phyloP scores from a whole-genome alignment of 2,113 vertebrate species.

The Cynopterus brachyotis region DNA sequence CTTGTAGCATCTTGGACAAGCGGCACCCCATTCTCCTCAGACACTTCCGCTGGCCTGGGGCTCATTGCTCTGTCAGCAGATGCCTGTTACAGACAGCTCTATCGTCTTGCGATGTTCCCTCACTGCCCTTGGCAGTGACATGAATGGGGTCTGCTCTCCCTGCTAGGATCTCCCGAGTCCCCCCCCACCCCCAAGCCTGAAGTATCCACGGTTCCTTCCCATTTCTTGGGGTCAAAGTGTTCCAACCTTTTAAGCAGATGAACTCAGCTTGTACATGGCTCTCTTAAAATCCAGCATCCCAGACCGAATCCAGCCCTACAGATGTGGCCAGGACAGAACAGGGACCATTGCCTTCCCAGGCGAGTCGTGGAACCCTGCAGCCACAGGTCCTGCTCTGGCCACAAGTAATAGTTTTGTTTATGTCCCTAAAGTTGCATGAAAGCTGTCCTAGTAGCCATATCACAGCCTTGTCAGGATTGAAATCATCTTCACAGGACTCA shows the following conservation, averaged over 20 bases:
- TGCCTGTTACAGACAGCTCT: background rate
- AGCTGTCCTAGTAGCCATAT: rapidly evolving
- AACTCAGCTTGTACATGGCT: background rate
- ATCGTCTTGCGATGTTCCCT: rapidly evolving
- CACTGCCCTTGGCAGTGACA: background rate
- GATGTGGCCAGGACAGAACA: background rate
- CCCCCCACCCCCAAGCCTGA: background rate
- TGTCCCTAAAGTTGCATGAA: rapidly evolving
- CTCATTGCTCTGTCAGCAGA: background rate
- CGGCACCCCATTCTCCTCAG: rapidly evolving
- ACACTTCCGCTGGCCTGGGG: background rate
- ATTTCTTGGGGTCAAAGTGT: background rate
- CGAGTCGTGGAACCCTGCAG: rapidly evolving
- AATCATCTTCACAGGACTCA: background rate
- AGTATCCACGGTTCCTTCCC: background rate
- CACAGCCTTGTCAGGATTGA: background rate
- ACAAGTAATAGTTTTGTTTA: rapidly evolving
- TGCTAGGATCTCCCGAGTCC: background rate
- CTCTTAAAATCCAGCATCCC: background rate
- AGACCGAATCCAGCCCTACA: background rate
- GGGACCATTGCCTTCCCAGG: background rate
- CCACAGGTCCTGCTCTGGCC: rapidly evolving
- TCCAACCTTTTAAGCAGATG: background rate
- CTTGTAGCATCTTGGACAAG: too few species aligned
- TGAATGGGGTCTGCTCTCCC: background rate